These are phyloP conservation scores for Drosophila testacea DNA, from an alignment of 2,888 invertebrate genomes.

Conservation along the genomic window DNA sequence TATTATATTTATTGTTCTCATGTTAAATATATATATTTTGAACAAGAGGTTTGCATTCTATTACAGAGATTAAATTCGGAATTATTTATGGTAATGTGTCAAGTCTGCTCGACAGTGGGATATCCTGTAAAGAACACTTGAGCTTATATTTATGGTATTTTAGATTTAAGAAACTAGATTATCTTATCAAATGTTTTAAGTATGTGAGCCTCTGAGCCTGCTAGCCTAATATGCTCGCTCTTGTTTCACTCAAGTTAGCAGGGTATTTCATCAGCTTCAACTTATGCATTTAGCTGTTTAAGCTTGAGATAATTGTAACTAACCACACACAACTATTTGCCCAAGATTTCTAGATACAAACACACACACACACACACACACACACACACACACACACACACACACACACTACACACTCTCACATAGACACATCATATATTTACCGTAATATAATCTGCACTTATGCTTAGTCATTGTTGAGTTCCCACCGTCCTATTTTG, in stretches of 20 bases:
- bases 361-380: too few species aligned
- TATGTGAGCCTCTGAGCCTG: too few species aligned
- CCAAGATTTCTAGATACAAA: conserved; percentile 12
- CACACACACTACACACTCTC: neutral
- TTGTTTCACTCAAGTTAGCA: neutral
- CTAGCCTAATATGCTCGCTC: neutral
- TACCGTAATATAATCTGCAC: conserved; percentile 9
- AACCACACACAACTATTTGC: conserved; percentile 9
- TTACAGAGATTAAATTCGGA: neutral
- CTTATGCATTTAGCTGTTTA: neutral
- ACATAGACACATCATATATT: neutral
- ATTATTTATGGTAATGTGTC: neutral
- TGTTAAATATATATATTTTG: neutral
- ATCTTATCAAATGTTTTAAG: too few species aligned
- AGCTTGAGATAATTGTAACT: conserved; percentile 3
- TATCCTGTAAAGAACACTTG: neutral
- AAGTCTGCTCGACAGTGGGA: neutral
- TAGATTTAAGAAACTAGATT: too few species aligned
- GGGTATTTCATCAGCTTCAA: conserved; percentile 1
- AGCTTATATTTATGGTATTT: neutral
- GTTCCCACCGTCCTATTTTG: neutral
- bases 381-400: conserved; percentile 6
- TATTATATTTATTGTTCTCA: neutral
- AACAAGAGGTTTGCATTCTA: neutral
- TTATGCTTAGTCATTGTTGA: conserved; percentile 16